phyloP scores from a whole-genome alignment of 2,113 vertebrate genomes.

The Cyanistes caeruleus region DNA sequence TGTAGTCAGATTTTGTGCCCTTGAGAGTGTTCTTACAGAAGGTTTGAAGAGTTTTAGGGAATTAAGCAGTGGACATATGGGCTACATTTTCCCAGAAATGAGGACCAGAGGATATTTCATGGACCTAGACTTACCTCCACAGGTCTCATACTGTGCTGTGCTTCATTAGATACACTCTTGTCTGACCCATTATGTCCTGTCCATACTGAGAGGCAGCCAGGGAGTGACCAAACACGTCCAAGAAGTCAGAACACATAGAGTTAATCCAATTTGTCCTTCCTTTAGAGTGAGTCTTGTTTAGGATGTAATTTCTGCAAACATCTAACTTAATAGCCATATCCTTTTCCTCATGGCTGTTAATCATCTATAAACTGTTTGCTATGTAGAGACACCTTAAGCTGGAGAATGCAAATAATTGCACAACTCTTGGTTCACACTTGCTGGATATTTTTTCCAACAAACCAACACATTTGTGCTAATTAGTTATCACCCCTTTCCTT shows the following conservation, averaged over 20 bases:
- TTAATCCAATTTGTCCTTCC: not conserved
- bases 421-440: not conserved
- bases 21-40: not conserved
- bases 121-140: accelerated
- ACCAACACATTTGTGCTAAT: not conserved
- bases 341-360: not conserved
- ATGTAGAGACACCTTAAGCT: not conserved
- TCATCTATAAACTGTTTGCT: not conserved
- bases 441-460: not conserved
- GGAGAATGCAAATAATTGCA: not conserved
- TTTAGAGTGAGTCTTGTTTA: not conserved
- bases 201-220: not conserved
- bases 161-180: not conserved
- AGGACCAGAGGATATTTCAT: not conserved
- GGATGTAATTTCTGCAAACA: not conserved
- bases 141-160: not conserved
- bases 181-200: not conserved
- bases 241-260: not conserved
- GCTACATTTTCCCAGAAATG: not conserved
- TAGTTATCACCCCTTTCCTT: not conserved
- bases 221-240: not conserved
- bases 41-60: not conserved
- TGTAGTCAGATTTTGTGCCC: not conserved
- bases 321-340: not conserved
- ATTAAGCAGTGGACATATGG: not conserved